Conservation (phyloP, 2,113 vertebrate species). For the Saccopteryx bilineata region DNA sequence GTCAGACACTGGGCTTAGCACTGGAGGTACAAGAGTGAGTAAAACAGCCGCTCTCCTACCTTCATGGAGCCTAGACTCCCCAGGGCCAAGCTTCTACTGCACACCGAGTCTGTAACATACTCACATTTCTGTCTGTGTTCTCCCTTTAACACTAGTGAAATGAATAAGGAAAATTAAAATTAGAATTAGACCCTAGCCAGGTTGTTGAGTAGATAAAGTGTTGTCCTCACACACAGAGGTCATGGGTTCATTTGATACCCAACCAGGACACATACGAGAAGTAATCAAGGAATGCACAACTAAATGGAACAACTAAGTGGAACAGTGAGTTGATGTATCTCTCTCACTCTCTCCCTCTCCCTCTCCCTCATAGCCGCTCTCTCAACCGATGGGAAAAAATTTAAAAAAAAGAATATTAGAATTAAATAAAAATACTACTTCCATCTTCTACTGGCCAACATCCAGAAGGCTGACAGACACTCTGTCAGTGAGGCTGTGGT, state of each 20-base stretch:
- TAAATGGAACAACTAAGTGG: no score
- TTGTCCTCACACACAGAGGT: no score
- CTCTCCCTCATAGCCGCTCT: no score
- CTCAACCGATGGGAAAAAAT: no score
- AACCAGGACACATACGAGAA: no score
- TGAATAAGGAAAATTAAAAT: background rate
- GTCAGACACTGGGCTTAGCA: background rate
- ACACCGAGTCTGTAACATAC: background rate
- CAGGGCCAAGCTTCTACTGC: background rate
- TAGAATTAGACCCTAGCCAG: background rate
- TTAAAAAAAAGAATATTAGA: background rate
- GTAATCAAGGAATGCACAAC: no score
- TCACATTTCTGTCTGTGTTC: background rate
- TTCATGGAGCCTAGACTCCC: background rate
- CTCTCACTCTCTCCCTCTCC: no score
- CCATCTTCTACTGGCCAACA: background rate
- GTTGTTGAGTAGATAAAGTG: no score
- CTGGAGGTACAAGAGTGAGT: background rate
- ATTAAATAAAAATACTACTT: slow-evolving; percentile 21
- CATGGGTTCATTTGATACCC: no score
- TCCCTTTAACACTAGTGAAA: background rate
- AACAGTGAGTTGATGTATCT: no score
- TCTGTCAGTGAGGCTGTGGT: background rate
- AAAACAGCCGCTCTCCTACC: background rate
- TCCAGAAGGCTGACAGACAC: background rate